phyloP scores from a whole-genome alignment of 1,140 invertebrate genomes.

The Maniola jurtina region DNA sequence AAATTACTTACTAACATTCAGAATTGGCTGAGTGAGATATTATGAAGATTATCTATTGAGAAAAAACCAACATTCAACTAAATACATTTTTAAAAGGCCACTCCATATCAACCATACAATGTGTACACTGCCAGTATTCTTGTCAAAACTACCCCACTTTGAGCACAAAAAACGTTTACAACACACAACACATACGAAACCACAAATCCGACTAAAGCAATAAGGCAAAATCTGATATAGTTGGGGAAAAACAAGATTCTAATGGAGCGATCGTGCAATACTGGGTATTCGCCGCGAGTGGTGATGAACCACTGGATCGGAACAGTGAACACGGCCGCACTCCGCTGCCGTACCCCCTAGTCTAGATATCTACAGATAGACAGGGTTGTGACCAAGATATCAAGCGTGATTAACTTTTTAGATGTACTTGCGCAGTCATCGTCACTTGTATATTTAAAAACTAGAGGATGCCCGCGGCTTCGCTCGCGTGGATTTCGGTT shows the following conservation, averaged over 20 bases:
- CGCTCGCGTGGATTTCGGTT: no score
- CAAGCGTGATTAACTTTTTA: slow-evolving; percentile 11
- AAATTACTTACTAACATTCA: no score
- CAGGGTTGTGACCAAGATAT: slow-evolving; percentile 14
- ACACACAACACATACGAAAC: not conserved
- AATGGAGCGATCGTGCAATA: slow-evolving; percentile 35
- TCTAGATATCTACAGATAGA: slow-evolving; percentile 30
- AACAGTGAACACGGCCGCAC: slow-evolving; percentile 67
- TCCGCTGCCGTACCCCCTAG: slow-evolving; percentile 38
- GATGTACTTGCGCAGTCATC: slow-evolving; percentile 7
- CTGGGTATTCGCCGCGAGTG: slow-evolving; percentile 54
- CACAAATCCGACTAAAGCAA: slow-evolving; percentile 3
- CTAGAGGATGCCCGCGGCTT: no score
- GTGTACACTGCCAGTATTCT: not conserved
- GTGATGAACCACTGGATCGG: slow-evolving; percentile 67
- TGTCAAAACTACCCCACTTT: not conserved
- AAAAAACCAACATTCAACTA: no score
- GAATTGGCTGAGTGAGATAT: no score
- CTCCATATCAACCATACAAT: no score
- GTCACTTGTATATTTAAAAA: no score
- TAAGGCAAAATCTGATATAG: slow-evolving; percentile 19
- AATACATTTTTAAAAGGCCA: no score
- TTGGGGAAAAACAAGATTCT: slow-evolving; percentile 20
- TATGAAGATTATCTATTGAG: no score
- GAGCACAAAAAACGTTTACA: not conserved